Evolutionary conservation across 2,797 vertebrate species (phyloP), one percentile per base, ranked within the genome.

Genomic region (Percopsis omiscomaycus): DNA sequence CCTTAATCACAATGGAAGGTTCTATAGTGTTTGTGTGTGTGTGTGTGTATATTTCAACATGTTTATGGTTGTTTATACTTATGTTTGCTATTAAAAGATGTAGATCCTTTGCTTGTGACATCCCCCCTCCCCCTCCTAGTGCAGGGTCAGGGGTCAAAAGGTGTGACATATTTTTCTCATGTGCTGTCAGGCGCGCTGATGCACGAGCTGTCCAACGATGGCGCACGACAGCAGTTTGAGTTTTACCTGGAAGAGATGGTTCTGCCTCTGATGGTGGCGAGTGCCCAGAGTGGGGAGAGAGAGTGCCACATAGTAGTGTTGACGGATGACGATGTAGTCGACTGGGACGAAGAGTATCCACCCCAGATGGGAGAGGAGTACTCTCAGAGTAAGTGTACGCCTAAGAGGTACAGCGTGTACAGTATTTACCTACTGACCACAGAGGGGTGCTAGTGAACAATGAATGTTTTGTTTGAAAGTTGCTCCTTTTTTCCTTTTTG

Each of bases 291-390:
- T 4, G 96, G 97, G 3, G 97, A 99, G 85, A 91, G 97, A 55
- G 98, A 99, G 66, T 99, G 98, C 79, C 98, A 99, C 83, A 98
- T 99, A 16, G 98, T 99, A 13, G 98, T 99, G 71, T 94, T 99
- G 28, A 98, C 98, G 1, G 98, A 99, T 30, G 98, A 99, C 55
- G 98, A 99, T 60, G 97, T 98, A 52, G 97, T 99, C 64, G 97
- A 99, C 88, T 99, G 98, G 97, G 98, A 98, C 66, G 97, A 98
- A 86, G 98, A 99, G 64, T 99, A 99, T 65, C 98, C 98, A 0
- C 98, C 98, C 3, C 98, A 98, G 83, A 99, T 99, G 98, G 98
- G 98, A 79, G 97, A 99, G 69, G 98, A 99, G 58, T 99, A 99
- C 91, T 98, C 98, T 48, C 98, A 99, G 84, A 99, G 98, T 99